Conservation (phyloP, 2,888 invertebrate genomes). For the Acrobasis repandana region DNA sequence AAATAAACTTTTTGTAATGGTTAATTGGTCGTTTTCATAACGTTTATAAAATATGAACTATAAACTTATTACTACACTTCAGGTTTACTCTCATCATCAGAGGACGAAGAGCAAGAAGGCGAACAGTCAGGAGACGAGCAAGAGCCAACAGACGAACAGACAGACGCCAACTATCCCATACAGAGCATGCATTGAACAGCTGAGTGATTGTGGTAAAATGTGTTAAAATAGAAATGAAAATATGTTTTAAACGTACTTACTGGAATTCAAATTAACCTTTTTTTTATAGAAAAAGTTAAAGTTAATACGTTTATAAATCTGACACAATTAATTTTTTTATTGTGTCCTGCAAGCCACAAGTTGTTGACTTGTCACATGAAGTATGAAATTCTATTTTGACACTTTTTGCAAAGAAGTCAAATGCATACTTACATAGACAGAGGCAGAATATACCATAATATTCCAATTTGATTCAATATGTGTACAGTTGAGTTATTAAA, state of each 20-base stretch:
- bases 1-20: too few relatives aligned
- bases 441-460: not conserved
- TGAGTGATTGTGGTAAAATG: not conserved
- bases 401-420: not conserved
- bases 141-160: constrained; percentile 68
- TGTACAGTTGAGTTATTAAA: constrained; percentile 1
- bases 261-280: too few relatives aligned
- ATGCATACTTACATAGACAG: not conserved
- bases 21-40: too few relatives aligned
- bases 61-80: constrained; percentile 19
- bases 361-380: too few relatives aligned
- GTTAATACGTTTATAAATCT: too few relatives aligned
- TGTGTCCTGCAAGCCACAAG: too few relatives aligned
- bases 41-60: too few relatives aligned
- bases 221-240: too few relatives aligned
- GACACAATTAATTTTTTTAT: too few relatives aligned
- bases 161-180: constrained; percentile 46
- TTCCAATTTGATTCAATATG: not conserved
- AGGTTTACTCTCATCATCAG: constrained; percentile 85
- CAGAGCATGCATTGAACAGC: constrained; percentile 58
- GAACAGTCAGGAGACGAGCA: constrained; percentile 83
- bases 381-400: not conserved
- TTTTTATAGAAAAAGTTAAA: too few relatives aligned
- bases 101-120: constrained; percentile 83
- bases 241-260: too few relatives aligned